Evolutionary conservation across 2,113 vertebrate species (phyloP), one percentile per base, ranked within the genome.

Genomic region (Onychostoma macrolepis): DNA sequence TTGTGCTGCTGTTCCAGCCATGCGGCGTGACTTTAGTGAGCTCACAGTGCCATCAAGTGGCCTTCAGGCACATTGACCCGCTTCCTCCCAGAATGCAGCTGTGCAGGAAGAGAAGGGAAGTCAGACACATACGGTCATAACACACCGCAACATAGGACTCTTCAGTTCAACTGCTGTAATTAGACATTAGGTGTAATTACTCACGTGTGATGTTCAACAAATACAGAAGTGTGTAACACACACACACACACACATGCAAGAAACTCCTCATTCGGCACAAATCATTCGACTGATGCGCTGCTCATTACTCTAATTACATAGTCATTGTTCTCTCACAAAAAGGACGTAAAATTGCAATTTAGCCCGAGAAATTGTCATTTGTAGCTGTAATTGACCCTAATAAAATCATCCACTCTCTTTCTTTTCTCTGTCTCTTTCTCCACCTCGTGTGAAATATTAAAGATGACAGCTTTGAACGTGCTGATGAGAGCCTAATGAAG

Each of bases 11-110:
- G 12, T 50, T 56, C 17, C 26, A 33, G 26, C 15, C 28, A 3
- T 8, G 77, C 24, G 9, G 43, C 21, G 5, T 15, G 43, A 21
- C 13, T 88, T 79, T 86, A 83, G 28, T 87, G 90, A 90, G 89
- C 85, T 92, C 93, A 95, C 91, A 96, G 93, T 94, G 94, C 78
- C 95, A 93, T 91, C 94, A 93, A 92, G n/a, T 4, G 94, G 92
- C 36, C 0, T 13, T 11, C 85, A 38, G 10, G 72, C 13, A n/a
- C 9, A 24, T 85, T 30, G 50, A 36, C 65, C 38, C 43, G 7
- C 4, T 81, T 81, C 3, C 12, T 61, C 33, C 78, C 53, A 61
- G 7, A 41, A 26, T 80, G 56, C 56, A 41, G 45, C n/a, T 28
- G 36, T 2, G 21, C 33, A 6, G 58, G 61, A 43, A 65, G 15